Conservation (phyloP, 2,113 vertebrate species). For the Pelvicachromis taeniatus region DNA sequence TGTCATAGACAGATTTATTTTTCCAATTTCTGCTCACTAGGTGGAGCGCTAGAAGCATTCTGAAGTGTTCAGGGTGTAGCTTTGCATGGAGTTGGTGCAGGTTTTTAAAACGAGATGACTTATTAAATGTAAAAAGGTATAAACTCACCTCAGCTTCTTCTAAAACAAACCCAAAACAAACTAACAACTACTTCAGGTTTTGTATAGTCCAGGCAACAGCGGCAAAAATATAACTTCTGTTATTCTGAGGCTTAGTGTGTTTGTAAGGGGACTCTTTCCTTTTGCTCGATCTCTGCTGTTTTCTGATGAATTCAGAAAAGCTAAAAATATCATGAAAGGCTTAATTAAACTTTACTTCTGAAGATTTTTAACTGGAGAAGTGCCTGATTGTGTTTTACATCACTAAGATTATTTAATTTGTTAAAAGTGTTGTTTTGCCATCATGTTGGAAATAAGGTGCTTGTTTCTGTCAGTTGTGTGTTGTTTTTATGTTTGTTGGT, state of each 20-base stretch:
- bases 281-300: background rate
- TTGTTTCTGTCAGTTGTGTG: background rate
- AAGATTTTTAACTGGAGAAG: too few species aligned
- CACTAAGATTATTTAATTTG: background rate
- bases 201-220: background rate
- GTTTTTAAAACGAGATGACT: background rate
- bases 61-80: background rate
- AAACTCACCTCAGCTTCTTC: background rate
- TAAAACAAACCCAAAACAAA: too few species aligned
- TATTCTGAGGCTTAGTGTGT: too few species aligned
- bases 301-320: background rate
- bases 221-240: background rate
- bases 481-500: too few species aligned
- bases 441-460: background rate
- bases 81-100: background rate
- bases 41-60: background rate
- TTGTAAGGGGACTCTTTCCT: background rate
- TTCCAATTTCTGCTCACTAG: conserved; percentile 4
- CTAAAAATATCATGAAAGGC: background rate
- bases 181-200: background rate
- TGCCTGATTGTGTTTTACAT: background rate
- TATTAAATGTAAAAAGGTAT: background rate
- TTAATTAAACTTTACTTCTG: too few species aligned
- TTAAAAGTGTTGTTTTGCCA: background rate
- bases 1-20: background rate